Evolutionary conservation across 1,140 invertebrate species (phyloP), one percentile per base, ranked within the genome.

Genomic region (Amphibalanus amphitrite): DNA sequence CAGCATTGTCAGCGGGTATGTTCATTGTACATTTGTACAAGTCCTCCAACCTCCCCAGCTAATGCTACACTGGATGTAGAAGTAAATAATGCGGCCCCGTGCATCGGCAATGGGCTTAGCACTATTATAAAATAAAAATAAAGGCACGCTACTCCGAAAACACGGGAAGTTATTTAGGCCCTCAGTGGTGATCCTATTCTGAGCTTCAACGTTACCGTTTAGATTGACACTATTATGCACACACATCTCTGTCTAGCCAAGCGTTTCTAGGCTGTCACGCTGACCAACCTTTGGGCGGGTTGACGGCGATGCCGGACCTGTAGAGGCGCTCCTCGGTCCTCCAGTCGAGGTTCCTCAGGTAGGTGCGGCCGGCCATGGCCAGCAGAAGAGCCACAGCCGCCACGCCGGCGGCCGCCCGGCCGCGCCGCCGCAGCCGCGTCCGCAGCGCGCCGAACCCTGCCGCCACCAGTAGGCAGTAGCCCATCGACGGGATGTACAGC

Each of bases 231-330:
- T 15, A 38, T 4, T 6, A 38, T 3, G 26, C 64, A 65, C 3
- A 65, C 64, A 23, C 64, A 4, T 65, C 26, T 65, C 23, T 26
- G 64, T 65, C 33, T 38, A 38, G 33, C 33, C 33, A 6, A 38
- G 33, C 33, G 4, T 38, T 65, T 3, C 64, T 65, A 6, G 64
- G 64, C 64, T 26, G 25, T 59, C 25, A 13, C 47, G 25, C 64
- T 10, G 25, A 75, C 84, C 86, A 82, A 97, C 95, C 93, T 91
- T 98, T 98, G n/a, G 95, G 92, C 71, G 95, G 95, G 82, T 98
- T 98, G 75, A 97, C 87, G 70, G 85, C 80, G 69, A 98, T 85
- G 15, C 95, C 95, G 67, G 94, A 92, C 75, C 88, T 83, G 81
- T 97, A 98, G 0, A 98, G 84, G 73, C 87, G 89, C 82, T 97